These are phyloP conservation scores for Chirona hameri DNA, from an alignment of 2,888 invertebrate species.

Conservation along the genomic window DNA sequence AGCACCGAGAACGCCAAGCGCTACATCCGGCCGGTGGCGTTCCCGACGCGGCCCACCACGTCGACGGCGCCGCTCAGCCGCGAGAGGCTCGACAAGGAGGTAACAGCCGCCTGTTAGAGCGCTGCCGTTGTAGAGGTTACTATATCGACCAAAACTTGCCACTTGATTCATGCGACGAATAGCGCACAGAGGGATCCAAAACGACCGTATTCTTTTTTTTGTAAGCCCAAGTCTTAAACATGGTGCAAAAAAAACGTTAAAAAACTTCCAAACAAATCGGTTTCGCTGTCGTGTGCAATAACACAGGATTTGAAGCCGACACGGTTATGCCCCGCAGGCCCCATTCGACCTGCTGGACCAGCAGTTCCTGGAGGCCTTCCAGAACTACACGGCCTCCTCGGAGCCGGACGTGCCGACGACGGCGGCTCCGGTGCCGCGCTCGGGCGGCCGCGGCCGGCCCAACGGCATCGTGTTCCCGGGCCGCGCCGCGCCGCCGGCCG, in stretches of 20 bases:
- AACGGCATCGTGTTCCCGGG: conserved; percentile 83
- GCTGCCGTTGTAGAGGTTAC: too few species aligned
- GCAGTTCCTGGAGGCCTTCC: conserved; percentile 26
- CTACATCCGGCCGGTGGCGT: conserved; percentile 24
- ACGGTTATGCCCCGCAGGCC: neutral
- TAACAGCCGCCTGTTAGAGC: neutral
- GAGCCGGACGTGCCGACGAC: conserved; percentile 43
- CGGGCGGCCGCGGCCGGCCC: conserved; percentile 33
- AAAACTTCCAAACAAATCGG: too few species aligned
- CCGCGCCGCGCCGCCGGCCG: conserved; percentile 63
- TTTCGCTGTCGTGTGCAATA: too few species aligned
- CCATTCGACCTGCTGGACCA: conserved; percentile 30
- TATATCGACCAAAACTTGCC: too few species aligned
- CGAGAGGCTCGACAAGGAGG: neutral
- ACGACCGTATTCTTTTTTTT: too few species aligned
- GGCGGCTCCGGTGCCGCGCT: conserved; percentile 34
- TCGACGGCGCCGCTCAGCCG: neutral
- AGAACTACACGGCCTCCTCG: conserved; percentile 32
- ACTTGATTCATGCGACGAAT: too few species aligned
- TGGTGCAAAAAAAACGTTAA: too few species aligned
- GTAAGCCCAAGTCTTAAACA: too few species aligned
- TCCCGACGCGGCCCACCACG: conserved; percentile 7
- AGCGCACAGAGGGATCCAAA: too few species aligned
- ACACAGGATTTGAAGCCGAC: too few species aligned
- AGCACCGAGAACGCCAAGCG: conserved; percentile 2